Evolutionary conservation across 2,113 vertebrate genomes (phyloP), one percentile per base, ranked within the genome.

Genomic region (Bubo bubo): DNA sequence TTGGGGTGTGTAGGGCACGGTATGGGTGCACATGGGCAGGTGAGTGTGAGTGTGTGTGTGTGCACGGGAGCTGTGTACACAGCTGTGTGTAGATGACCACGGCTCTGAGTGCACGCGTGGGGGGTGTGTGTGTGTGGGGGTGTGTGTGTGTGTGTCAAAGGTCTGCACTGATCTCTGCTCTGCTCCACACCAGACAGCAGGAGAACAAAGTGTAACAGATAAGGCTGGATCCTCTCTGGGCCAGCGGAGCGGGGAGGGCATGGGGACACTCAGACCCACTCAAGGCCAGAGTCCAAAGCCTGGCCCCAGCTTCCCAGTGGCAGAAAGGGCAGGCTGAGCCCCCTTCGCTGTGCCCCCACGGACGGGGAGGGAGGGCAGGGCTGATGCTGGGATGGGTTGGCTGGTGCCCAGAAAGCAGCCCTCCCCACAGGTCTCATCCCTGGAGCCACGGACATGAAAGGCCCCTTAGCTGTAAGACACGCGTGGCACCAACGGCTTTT

Each of bases 121-220:
- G n/a, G n/a, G n/a, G n/a, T n/a, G n/a, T n/a, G n/a, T n/a, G n/a
- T n/a, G n/a, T n/a, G n/a, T n/a, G 8, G 27, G 47, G 52, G 4
- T 52, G 16, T 72, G 62, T 34, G 52, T 14, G 73, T 86, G 49
- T 52, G 30, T 94, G 91, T 13, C 62, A 97, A 97, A 98, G 97
- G 96, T 96, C 96, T 67, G 73, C 84, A 68, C 95, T 95, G 90
- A 97, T 95, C 94, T 98, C 97, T 93, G 95, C 70, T 39, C 68
- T 2, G 17, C 91, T 97, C 93, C 95, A 75, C 95, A 79, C 96
- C 97, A 95, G 95, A 93, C 97, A 96, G 88, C 91, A 90, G 59
- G 68, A 92, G 97, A 97, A 96, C 92, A 93, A 98, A 98, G 97
- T 92, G 92, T 91, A 95, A 97, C 82, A 96, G 97, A 97, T 95